Evolutionary conservation across 2,888 invertebrate species (phyloP).

Genomic region (Sylvicola cinctus): DNA sequence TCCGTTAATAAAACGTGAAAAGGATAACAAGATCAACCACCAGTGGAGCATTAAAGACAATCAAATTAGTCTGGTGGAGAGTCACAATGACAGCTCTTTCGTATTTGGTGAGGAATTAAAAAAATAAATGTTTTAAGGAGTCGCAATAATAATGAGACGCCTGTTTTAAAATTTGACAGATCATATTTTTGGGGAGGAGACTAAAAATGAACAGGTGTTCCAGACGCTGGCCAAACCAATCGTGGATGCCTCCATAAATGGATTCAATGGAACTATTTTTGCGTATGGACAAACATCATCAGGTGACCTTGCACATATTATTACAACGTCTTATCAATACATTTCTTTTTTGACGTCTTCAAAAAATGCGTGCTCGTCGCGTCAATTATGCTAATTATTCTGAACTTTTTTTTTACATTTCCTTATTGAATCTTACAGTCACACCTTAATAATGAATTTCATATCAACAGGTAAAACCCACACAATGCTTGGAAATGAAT

Average conservation of each 20-base stretch:
- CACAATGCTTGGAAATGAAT: slow-evolving; percentile 55
- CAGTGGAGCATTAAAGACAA: slow-evolving; percentile 42
- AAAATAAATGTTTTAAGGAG: background rate
- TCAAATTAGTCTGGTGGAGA: slow-evolving; percentile 34
- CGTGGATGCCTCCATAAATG: slow-evolving; percentile 45
- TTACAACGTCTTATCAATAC: too few relatives aligned
- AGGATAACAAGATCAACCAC: slow-evolving; percentile 30
- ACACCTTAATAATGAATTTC: background rate
- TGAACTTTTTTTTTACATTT: too few relatives aligned
- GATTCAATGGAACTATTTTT: slow-evolving; percentile 74
- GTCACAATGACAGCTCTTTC: slow-evolving; percentile 24
- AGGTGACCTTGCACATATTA: too few relatives aligned
- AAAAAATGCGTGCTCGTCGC: too few relatives aligned
- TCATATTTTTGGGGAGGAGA: slow-evolving; percentile 42
- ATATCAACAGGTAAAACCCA: slow-evolving; percentile 38
- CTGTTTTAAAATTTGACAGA: slow-evolving; percentile 31
- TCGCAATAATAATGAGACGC: background rate
- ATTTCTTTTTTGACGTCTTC: too few relatives aligned
- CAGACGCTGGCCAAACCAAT: slow-evolving; percentile 46
- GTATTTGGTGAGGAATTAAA: slow-evolving; percentile 23
- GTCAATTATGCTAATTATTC: background rate
- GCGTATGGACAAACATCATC: slow-evolving; percentile 85
- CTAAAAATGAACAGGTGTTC: slow-evolving; percentile 41
- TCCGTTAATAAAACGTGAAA: slow-evolving; percentile 42
- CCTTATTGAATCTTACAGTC: background rate